Conservation (phyloP, 2,113 vertebrate genomes). For the Rhabdornis inornatus region DNA sequence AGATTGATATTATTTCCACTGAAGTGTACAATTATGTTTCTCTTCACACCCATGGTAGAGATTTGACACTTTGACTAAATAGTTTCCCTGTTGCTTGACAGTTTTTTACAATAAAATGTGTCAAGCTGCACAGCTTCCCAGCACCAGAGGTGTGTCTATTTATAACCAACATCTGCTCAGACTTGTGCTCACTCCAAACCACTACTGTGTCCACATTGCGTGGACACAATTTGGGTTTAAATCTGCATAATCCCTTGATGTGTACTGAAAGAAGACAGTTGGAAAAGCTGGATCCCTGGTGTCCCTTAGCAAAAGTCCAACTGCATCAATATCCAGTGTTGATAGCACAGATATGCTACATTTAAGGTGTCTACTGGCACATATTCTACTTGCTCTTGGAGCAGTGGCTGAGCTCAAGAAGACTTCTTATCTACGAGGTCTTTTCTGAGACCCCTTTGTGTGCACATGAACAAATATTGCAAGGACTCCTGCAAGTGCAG, state of each 20-base stretch:
- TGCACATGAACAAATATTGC: neutral
- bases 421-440: neutral
- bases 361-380: neutral
- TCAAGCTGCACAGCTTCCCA: neutral
- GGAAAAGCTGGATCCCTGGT: neutral
- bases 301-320: neutral
- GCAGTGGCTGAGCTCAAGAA: neutral
- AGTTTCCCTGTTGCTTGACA: neutral
- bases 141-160: neutral
- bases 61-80: neutral
- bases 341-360: neutral
- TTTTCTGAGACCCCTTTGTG: neutral
- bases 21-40: neutral
- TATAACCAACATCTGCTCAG: neutral
- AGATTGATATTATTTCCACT: neutral
- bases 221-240: neutral
- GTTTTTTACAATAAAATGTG: neutral
- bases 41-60: neutral
- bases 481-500: neutral
- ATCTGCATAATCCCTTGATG: neutral
- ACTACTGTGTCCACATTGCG: neutral
- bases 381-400: neutral
- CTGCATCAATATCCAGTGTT: neutral
- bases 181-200: neutral
- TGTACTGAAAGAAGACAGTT: neutral